These are phyloP conservation scores for Thecophora atra DNA, from an alignment of 2,888 invertebrate species.

Conservation along the genomic window DNA sequence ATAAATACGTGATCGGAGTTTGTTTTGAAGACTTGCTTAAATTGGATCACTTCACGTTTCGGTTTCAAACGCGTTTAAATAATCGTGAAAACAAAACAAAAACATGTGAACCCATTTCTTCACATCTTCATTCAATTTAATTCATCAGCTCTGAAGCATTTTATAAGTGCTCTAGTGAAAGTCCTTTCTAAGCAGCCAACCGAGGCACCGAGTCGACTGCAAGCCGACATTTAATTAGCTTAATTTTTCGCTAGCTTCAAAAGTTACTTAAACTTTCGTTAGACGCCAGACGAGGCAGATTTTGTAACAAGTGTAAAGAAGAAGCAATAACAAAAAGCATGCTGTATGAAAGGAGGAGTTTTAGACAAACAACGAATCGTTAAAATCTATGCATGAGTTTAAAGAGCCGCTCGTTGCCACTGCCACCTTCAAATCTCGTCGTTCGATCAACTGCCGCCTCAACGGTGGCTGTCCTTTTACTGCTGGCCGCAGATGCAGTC, in stretches of 20 bases:
- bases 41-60: too few species aligned
- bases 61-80: too few species aligned
- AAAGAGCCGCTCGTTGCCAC: neutral
- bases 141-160: neutral
- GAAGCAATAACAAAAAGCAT: neutral
- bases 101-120: too few species aligned
- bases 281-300: neutral
- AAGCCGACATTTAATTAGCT: constrained; percentile 1
- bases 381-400: constrained; percentile 12
- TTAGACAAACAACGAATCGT: neutral
- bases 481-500: neutral
- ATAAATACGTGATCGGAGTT: too few species aligned
- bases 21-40: too few species aligned
- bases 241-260: constrained; percentile 8
- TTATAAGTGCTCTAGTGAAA: constrained; percentile 14
- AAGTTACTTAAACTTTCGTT: constrained; percentile 25
- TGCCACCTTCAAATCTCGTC: neutral
- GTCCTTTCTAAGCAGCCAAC: constrained; percentile 6
- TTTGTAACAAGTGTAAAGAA: neutral
- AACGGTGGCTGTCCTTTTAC: neutral
- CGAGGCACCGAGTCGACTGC: neutral
- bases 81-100: too few species aligned
- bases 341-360: neutral
- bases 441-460: neutral
- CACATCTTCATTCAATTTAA: neutral